These are phyloP conservation scores for Sylvia atricapilla DNA, from an alignment of 2,113 vertebrate genomes.

Conservation along the genomic window DNA sequence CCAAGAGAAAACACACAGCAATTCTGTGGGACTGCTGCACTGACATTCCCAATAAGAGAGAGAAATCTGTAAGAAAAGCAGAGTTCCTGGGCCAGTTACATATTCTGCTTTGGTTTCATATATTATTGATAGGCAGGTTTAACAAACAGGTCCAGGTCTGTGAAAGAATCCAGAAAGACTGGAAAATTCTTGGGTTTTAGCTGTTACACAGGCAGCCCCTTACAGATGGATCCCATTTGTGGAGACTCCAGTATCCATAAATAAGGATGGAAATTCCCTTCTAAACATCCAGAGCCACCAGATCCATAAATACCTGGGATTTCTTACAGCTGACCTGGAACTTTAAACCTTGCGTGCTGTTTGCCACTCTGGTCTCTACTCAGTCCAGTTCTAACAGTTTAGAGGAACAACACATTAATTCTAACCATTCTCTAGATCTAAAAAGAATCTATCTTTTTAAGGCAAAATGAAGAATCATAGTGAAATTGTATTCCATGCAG, in stretches of 20 bases:
- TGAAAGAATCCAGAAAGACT: not conserved
- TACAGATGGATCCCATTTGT: not conserved
- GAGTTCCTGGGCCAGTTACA: not conserved
- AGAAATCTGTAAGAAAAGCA: slow-evolving; percentile 4
- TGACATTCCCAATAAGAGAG: not conserved
- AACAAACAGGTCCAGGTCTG: not conserved
- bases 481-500: not conserved
- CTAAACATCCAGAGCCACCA: not conserved
- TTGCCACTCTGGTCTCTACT: not conserved
- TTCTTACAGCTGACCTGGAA: not conserved
- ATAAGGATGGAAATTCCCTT: not conserved
- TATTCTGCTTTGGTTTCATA: not conserved
- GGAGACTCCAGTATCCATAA: not conserved
- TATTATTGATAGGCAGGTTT: not conserved
- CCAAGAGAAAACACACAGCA: not conserved
- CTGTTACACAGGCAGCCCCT: not conserved
- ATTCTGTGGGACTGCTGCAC: not conserved
- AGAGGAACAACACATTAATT: not conserved
- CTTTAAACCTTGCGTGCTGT: slow-evolving; percentile 1
- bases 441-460: not conserved
- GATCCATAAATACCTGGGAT: not conserved
- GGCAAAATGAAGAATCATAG: not conserved
- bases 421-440: not conserved
- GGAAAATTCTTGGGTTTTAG: not conserved
- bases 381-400: not conserved